Evolutionary conservation across 2,113 vertebrate genomes (phyloP), one percentile per base, ranked within the genome.

Genomic region (Nycticryphes semicollaris): DNA sequence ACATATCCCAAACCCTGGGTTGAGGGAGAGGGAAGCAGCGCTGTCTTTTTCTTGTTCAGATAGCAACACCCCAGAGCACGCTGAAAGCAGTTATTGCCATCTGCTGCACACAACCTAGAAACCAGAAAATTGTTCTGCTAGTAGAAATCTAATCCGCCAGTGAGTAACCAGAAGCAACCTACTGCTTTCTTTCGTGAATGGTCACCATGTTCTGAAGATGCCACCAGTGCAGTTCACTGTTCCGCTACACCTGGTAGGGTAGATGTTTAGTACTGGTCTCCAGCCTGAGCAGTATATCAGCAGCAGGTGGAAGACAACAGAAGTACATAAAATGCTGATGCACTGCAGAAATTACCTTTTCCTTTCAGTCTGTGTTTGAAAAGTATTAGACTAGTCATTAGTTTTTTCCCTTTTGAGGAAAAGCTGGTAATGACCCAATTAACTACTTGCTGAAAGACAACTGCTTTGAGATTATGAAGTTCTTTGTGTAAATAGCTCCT

Each of bases 221-320:
- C 86, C 75, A 70, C 70, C 82, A 76, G 87, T 96, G 96, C 93
- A 98, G 96, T 97, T 98, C 97, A 92, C 98, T 97, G 98, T 98
- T 98, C 98, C 93, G 94, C 95, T 96, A 5, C 37, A 80, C 90
- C 96, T 98, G 98, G 98, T 97, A 97, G 96, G 97, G 97, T 96
- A 67, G 91, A 64, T 68, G 18, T 64, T 79, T 72, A 83, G 80
- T 89, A 93, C 84, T 95, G 93, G 94, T 96, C 96, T 97, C 84
- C 93, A 96, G 94, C 63, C 81, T 72, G 72, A 89, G 84, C 39
- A 95, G 95, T 50, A 79, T 83, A 94, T 96, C 92, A 98, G 94
- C 87, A 97, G 94, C 92, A 97, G 96, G 89, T 84, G 89, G 89
- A 57, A 90, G 74, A 96, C 72, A 95, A 57, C 20, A 66, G 37